Percentiles rank a stretch among this genome's conserved stretches.
Evolutionary conservation across 2,797 vertebrate species (phyloP).

Genomic region (Sciurus vulgaris): DNA sequence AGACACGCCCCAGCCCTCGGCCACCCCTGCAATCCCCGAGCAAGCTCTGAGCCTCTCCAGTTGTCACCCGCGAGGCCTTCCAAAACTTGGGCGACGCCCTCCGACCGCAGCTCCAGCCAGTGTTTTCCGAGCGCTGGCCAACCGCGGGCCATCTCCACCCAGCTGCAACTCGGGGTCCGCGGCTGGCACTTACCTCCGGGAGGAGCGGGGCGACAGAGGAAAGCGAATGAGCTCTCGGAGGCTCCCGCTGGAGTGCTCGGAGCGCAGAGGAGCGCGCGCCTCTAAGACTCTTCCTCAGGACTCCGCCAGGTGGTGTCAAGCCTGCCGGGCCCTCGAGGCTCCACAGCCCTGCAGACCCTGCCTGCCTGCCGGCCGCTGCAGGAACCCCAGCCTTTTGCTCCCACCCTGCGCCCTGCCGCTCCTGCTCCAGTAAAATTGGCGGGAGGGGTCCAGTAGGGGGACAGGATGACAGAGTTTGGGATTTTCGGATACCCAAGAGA

Average conservation of each 20-base stretch:
- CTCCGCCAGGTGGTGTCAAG: slow-evolving; percentile 79
- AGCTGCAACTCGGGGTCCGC: neutral
- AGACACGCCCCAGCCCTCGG: neutral
- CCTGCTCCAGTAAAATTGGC: neutral
- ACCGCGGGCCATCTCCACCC: rapidly evolving
- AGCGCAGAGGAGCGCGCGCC: slow-evolving; percentile 47
- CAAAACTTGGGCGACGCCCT: slow-evolving; percentile 75
- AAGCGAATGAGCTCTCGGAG: slow-evolving; percentile 8
- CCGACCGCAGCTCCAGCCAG: neutral
- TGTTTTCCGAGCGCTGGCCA: neutral
- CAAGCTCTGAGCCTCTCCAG: neutral
- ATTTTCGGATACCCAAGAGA: neutral
- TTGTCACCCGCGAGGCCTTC: slow-evolving; percentile 51
- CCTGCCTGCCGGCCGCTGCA: neutral
- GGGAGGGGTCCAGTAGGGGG: neutral
- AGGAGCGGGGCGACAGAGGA: neutral
- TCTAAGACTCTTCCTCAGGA: slow-evolving; percentile 70
- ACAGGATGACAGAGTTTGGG: neutral
- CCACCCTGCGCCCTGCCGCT: neutral
- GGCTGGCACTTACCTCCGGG: slow-evolving; percentile 51
- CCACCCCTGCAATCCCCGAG: neutral
- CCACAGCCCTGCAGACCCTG: neutral
- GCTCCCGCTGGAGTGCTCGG: slow-evolving; percentile 32
- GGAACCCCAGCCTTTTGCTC: neutral
- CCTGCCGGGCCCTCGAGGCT: neutral